phyloP scores from a whole-genome alignment of 2,113 vertebrate species.

The Ammodytes dubius region DNA sequence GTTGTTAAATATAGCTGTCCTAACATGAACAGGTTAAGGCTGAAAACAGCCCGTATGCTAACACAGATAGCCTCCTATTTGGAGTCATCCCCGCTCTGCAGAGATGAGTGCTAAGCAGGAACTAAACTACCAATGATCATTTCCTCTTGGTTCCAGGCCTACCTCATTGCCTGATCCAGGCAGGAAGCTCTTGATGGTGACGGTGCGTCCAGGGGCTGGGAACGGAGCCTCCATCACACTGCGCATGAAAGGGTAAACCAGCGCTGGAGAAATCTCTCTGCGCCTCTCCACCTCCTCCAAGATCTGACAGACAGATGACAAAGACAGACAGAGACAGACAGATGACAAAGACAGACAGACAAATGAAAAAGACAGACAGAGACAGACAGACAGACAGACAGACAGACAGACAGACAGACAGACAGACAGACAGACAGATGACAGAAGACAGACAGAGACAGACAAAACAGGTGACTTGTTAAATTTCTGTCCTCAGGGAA shows the following conservation, averaged over 20 bases:
- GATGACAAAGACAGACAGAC: conserved; percentile 2
- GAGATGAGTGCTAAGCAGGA: conserved; percentile 39
- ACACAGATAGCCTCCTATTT: conserved; percentile 35
- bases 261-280: conserved; percentile 92
- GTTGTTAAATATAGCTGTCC: conserved; percentile 11
- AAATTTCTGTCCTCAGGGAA: not conserved
- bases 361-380: conserved; percentile 29
- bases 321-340: conserved; percentile 33
- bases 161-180: conserved; percentile 95
- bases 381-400: not conserved
- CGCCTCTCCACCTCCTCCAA: conserved; percentile 97
- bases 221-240: conserved; percentile 98
- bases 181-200: conserved; percentile 95
- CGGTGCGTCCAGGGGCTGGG: conserved; percentile 94
- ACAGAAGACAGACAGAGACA: conserved; percentile 23
- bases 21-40: too few species aligned
- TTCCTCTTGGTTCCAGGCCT: conserved; percentile 63
- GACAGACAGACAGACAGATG: conserved; percentile 14
- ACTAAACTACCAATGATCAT: conserved; percentile 56
- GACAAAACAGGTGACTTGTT: conserved; percentile 4
- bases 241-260: conserved; percentile 96
- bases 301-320: conserved; percentile 84
- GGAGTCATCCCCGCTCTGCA: conserved; percentile 53
- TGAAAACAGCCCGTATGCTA: conserved; percentile 11
- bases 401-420: conserved; percentile 25